phyloP scores from a whole-genome alignment of 2,888 invertebrate genomes.

The Callosobruchus maculatus region DNA sequence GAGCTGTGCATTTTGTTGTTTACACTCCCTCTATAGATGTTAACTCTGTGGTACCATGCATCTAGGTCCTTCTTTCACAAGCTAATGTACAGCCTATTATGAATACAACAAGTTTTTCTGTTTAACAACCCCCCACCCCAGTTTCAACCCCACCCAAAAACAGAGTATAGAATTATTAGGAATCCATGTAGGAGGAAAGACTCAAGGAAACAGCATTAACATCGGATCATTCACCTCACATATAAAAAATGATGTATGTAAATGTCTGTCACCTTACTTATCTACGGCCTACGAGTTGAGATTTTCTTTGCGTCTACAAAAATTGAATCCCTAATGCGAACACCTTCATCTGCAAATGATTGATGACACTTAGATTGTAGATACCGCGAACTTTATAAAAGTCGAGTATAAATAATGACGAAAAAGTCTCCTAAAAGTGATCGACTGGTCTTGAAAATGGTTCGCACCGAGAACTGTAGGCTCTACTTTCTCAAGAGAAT shows the following conservation, averaged over 20 bases:
- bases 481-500: background rate
- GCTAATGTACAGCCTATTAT: too few relatives aligned
- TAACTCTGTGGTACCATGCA: too few relatives aligned
- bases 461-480: background rate
- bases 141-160: too few relatives aligned
- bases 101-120: too few relatives aligned
- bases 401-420: background rate
- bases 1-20: too few relatives aligned
- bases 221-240: too few relatives aligned
- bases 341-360: background rate
- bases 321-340: background rate
- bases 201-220: too few relatives aligned
- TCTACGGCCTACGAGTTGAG: background rate
- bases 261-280: background rate
- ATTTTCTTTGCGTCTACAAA: background rate
- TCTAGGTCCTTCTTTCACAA: too few relatives aligned
- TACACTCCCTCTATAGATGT: too few relatives aligned
- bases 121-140: too few relatives aligned
- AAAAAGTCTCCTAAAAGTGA: background rate
- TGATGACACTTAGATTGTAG: background rate
- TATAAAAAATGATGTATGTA: background rate
- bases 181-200: too few relatives aligned
- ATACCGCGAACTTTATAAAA: background rate
- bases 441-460: background rate
- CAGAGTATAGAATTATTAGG: too few relatives aligned